Percentiles rank a stretch among this genome's conserved stretches.
These are phyloP conservation scores for Propithecus coquereli DNA, from an alignment of 2,113 vertebrate species.

Conservation along the genomic window DNA sequence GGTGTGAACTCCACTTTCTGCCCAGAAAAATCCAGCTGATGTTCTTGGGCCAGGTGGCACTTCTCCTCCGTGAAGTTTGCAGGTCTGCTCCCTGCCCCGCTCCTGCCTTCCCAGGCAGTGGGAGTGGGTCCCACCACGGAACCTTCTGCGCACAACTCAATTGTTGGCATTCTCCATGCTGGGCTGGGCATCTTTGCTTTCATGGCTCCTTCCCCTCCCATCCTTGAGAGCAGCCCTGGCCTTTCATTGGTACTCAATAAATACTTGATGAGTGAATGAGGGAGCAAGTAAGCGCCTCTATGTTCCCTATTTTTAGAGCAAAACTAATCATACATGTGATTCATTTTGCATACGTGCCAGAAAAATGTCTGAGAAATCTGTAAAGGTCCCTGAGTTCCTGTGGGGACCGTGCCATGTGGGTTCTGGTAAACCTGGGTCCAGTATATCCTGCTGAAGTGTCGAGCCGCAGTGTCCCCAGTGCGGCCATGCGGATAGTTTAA, in stretches of 20 bases:
- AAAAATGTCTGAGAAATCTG: not conserved
- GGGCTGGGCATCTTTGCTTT: not conserved
- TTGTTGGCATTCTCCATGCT: fast-evolving
- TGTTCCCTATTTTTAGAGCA: not conserved
- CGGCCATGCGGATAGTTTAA: not conserved
- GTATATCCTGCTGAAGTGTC: no score
- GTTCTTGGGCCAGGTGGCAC: not conserved
- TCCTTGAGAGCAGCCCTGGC: not conserved
- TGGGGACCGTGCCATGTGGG: fast-evolving
- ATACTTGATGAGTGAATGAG: not conserved
- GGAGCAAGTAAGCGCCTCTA: not conserved
- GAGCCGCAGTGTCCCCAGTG: not conserved
- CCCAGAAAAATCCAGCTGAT: not conserved
- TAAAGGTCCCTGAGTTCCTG: no score
- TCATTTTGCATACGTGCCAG: not conserved
- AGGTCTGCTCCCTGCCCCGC: not conserved
- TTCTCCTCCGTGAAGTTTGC: not conserved
- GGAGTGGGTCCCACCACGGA: fast-evolving
- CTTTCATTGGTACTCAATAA: not conserved
- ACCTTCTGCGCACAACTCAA: fast-evolving
- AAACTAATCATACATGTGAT: not conserved
- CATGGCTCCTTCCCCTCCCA: not conserved
- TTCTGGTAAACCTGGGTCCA: not conserved
- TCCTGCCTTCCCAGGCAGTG: not conserved
- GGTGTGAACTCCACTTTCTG: not conserved